Evolutionary conservation across 1,140 invertebrate species (phyloP), one percentile per base, ranked within the genome.

Genomic region (Pectinophora gossypiella): DNA sequence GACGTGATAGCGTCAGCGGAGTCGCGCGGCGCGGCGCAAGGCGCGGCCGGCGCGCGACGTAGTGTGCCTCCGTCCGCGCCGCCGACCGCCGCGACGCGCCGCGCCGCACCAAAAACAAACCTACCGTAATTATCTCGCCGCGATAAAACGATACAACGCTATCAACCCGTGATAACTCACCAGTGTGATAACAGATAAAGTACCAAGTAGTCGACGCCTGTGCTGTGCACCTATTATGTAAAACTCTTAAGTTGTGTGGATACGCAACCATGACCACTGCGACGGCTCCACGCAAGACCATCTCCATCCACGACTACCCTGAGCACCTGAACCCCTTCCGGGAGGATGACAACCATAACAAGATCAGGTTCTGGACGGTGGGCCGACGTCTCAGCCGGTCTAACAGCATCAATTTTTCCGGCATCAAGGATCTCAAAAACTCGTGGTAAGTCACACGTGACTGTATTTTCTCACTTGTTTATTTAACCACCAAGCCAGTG

Each of bases 311-410:
- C 74, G 90, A 93, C 73, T 94, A 94, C 76, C 92, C 92, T 15
- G 92, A 93, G 68, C 92, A 93, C 69, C 80, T 94, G 32, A 93
- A 94, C 82, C 92, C 92, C 3, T 94, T 94, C 76, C 89, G 89
- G 54, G 92, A 93, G 54, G 92, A 92, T 40, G 89, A 91, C 55
- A 89, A 91, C 59, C 90, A 90, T 55, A 90, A 88, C 53, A 89
- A 88, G 54, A 86, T 91, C 21, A 64, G 89, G 20, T 91, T 91
- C 66, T 91, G 89, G 89, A 89, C 86, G 9, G 68, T 89, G 52
- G 76, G 84, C 18, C 69, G 72, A 23, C 86, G 75, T 22, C 57
- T 83, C 12, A 76, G 70, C 16, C 80, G 89, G 52, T 85, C 88
- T 16, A 90, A 87, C 63, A 91, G 90, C 70, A 90, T 91, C 63